Evolutionary conservation across 2,888 invertebrate genomes (phyloP).

Genomic region (Epistrophe grossulariae): DNA sequence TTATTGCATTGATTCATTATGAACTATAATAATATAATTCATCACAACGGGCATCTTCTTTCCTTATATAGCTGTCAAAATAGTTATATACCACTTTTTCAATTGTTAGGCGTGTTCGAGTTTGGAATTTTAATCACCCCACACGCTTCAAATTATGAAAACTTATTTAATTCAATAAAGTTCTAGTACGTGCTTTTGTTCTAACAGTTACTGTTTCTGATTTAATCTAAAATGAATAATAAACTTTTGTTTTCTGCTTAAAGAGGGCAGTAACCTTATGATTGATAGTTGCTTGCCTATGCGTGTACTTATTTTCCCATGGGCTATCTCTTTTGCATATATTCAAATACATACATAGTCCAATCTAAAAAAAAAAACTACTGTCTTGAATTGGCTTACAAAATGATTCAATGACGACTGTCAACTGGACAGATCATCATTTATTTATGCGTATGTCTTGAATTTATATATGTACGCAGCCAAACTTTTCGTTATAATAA

Average conservation of each 20-base stretch:
- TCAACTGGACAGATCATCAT: background rate
- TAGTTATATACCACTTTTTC: constrained; percentile 31
- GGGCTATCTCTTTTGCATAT: constrained; percentile 44
- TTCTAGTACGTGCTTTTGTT: constrained; percentile 56
- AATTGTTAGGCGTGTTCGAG: constrained; percentile 5
- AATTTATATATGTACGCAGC: constrained; percentile 23
- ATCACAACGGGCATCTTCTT: background rate
- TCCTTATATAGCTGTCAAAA: constrained; percentile 31
- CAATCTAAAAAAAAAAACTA: background rate
- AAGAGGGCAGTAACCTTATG: constrained; percentile 59
- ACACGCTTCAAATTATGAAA: constrained; percentile 60
- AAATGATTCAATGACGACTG: constrained; percentile 44
- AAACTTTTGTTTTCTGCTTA: constrained; percentile 67
- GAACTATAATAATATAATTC: background rate
- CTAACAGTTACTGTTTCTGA: constrained; percentile 44
- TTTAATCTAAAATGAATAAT: constrained; percentile 31
- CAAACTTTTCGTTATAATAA: constrained; percentile 10
- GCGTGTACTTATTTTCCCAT: constrained; percentile 27
- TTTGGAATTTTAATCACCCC: constrained; percentile 17
- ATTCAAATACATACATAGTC: constrained; percentile 5
- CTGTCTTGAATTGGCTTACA: constrained; percentile 46
- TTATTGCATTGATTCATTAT: constrained; percentile 27
- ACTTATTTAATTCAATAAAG: constrained; percentile 52
- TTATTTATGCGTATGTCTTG: constrained; percentile 30
- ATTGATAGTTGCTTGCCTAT: constrained; percentile 31